Base-by-base conservation (phyloP, 2,888 invertebrate species). In the Pseudolycoriella hygida region DNA sequence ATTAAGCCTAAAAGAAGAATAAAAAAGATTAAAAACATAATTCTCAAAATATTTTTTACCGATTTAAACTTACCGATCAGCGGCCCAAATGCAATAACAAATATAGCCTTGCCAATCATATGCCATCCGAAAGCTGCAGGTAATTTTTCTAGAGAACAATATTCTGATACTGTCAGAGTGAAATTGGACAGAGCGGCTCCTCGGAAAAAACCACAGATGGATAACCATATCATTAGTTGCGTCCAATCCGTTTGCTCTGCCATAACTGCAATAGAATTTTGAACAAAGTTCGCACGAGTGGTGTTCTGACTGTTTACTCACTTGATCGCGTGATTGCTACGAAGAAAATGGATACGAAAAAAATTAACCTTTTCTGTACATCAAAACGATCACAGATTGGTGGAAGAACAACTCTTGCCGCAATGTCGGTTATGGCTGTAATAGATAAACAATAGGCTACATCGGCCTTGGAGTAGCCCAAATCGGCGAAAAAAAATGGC, bases 101-200 rank as follows among this genome's bases (percentile, higher is more conserved):
- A 74, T 2, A 79, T 60, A 8, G 81, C 82, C 57, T 82, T 82
- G 54, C 77, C 77, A 50, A 83, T 80, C 74, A 82, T 77, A 55
- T 80, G 82, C 56, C 82, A 67, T 14, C 82, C 83, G 57, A 81
- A 81, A 11, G 83, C 82, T 5, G 80, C 80, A 0, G 82, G 83
- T 49, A 83, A 60, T 56, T 80, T 80, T 56, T 82, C 80, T 51
- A 76, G 58, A 1, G 80, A 77, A 52, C 77, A 77, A 55, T 79
- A 79, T 61, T 83, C 82, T 0, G 82, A 80, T 52, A 83, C 79
- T n/a, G 80, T 80, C 6, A 83, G 71, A 30, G 80, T 80, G 57
- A 82, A 77, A 63, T 83, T 83, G 53, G 81, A 81, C 40, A 85
- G 68, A 14, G 82, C 80, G 56, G 81, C 77, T 47, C 85, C 84